A percentile compares a stretch with the other conserved stretches of the same genome.
phyloP scores from a whole-genome alignment of 2,888 invertebrate species.

The Frankliniella intonsa region DNA sequence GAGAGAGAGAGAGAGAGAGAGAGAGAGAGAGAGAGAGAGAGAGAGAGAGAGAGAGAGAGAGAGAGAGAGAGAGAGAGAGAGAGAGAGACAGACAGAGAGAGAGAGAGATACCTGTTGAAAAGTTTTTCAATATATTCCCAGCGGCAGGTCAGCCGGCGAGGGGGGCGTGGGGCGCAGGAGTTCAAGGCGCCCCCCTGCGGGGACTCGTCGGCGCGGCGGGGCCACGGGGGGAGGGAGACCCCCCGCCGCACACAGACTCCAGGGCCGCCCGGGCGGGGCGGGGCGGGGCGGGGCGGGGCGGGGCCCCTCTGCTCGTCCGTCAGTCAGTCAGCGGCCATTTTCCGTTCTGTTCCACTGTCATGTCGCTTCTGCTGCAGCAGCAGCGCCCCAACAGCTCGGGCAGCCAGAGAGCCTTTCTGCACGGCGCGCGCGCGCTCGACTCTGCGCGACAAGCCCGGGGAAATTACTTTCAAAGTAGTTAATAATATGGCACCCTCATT shows the following conservation, averaged over 20 bases:
- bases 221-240: not conserved
- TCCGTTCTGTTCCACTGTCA: no score
- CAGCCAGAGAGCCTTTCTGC: no score
- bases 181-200: not conserved
- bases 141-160: not conserved
- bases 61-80: not conserved
- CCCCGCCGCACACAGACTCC: not conserved
- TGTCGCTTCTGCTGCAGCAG: no score
- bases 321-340: no score
- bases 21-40: not conserved
- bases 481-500: not conserved
- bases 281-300: not conserved
- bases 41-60: not conserved
- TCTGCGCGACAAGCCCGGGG: not conserved
- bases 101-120: constrained; percentile 10
- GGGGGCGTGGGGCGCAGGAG: not conserved
- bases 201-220: not conserved
- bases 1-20: not conserved
- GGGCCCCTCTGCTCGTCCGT: no score
- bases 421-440: no score
- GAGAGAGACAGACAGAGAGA: not conserved
- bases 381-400: no score
- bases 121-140: constrained; percentile 14
- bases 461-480: not conserved
- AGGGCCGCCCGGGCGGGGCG: not conserved